A percentile compares a stretch with the other conserved stretches of the same genome.
Conservation (phyloP, 2,113 vertebrate genomes). For the Sardina pilchardus region DNA sequence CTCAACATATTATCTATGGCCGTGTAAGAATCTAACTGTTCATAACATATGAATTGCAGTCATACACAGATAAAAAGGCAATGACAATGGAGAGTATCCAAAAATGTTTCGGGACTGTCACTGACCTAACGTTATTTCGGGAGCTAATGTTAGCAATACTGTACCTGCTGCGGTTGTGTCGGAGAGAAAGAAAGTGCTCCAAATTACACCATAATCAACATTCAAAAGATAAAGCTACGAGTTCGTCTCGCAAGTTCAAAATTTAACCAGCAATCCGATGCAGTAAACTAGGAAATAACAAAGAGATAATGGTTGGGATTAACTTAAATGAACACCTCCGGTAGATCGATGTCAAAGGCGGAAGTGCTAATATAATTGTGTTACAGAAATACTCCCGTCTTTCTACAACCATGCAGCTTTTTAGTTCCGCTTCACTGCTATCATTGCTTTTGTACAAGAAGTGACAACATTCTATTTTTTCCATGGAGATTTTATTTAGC, state of each 20-base stretch:
- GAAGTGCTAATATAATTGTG: constrained; percentile 30
- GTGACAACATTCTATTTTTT: no score
- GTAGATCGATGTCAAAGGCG: constrained; percentile 25
- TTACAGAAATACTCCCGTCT: not conserved
- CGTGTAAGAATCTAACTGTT: not conserved
- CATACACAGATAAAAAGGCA: not conserved
- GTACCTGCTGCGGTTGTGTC: constrained; percentile 62
- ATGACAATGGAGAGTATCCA: not conserved
- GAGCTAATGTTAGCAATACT: constrained; percentile 29
- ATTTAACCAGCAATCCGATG: not conserved
- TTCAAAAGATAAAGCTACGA: not conserved
- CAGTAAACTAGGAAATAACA: not conserved
- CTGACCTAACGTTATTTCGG: constrained; percentile 31
- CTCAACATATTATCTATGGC: not conserved
- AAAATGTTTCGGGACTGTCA: not conserved
- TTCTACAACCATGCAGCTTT: not conserved
- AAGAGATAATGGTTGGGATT: not conserved
- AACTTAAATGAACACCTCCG: constrained; percentile 37
- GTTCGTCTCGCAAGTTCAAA: not conserved
- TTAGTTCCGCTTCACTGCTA: not conserved
- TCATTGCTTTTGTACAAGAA: no score
- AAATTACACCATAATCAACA: constrained; percentile 67
- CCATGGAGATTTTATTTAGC: no score
- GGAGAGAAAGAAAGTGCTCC: constrained; percentile 54
- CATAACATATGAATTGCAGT: not conserved